Percentiles rank a stretch among this genome's conserved stretches.
Evolutionary conservation across 1,140 invertebrate species (phyloP).

Genomic region (Pseudomyrmex gracilis): DNA sequence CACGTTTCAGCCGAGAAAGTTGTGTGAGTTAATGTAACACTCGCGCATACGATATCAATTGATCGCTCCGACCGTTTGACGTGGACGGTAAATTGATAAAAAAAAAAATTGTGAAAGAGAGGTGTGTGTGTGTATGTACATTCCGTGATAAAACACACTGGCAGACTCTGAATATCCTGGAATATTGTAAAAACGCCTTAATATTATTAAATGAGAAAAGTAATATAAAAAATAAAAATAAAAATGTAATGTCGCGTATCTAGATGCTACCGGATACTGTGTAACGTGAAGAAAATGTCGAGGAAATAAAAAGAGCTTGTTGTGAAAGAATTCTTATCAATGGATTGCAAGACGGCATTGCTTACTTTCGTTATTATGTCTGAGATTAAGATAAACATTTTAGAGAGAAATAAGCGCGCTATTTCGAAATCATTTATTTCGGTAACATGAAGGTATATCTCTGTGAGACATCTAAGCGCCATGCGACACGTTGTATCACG

Average conservation of each 20-base stretch:
- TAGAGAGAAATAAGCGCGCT: neutral
- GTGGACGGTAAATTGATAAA: conserved; percentile 49
- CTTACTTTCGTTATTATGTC: neutral
- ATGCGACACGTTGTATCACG: conserved; percentile 15
- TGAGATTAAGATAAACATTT: neutral
- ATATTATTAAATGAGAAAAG: conserved; percentile 16
- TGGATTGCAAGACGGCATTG: neutral
- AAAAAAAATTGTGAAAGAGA: conserved; percentile 51
- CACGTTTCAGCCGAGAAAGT: conserved; percentile 41
- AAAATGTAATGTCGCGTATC: neutral
- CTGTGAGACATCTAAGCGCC: neutral
- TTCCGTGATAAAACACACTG: conserved; percentile 37
- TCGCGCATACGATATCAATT: conserved; percentile 43
- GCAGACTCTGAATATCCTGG: neutral
- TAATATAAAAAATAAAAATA: neutral
- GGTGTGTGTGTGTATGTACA: neutral
- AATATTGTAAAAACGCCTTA: conserved; percentile 2
- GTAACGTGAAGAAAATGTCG: too few species aligned
- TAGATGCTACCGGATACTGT: conserved; percentile 1
- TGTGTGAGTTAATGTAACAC: conserved; percentile 47
- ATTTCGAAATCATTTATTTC: neutral
- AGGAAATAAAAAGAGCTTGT: too few species aligned
- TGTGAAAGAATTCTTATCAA: too few species aligned
- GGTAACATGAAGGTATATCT: neutral
- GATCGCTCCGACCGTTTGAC: conserved; percentile 14